These are phyloP conservation scores for Drosophila formosana DNA, from an alignment of 2,888 invertebrate genomes.

Conservation along the genomic window DNA sequence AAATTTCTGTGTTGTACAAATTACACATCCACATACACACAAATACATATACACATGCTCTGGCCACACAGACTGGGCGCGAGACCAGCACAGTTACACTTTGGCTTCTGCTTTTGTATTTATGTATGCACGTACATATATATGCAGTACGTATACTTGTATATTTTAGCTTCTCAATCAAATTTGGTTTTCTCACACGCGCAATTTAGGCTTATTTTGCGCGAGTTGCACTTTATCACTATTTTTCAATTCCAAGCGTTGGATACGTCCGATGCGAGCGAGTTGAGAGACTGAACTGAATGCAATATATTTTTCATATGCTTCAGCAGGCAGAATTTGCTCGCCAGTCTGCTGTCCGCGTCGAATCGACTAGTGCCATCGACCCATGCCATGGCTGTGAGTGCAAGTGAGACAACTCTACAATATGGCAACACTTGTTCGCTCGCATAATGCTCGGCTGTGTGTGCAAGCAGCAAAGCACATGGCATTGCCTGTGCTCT, in stretches of 20 bases:
- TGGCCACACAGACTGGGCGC: slow-evolving; percentile 42
- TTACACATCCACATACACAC: slow-evolving; percentile 38
- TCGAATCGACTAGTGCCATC: slow-evolving; percentile 37
- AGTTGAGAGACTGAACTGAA: slow-evolving; percentile 60
- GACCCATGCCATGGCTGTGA: slow-evolving; percentile 28
- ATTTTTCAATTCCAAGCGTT: slow-evolving; percentile 45
- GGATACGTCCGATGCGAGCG: slow-evolving; percentile 58
- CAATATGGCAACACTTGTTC: slow-evolving; percentile 49
- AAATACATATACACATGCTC: slow-evolving; percentile 37
- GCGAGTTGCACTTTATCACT: slow-evolving; percentile 69
- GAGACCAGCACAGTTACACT: slow-evolving; percentile 55
- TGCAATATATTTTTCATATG: slow-evolving; percentile 46
- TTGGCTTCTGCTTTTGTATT: slow-evolving; percentile 57
- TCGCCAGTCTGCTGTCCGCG: slow-evolving; percentile 9
- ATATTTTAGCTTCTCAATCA: slow-evolving; percentile 67
- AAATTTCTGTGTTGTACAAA: slow-evolving; percentile 53
- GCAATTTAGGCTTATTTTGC: slow-evolving; percentile 60
- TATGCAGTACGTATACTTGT: slow-evolving; percentile 47
- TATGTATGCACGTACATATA: slow-evolving; percentile 29
- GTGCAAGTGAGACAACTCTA: slow-evolving; percentile 46
- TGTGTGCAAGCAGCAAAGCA: slow-evolving; percentile 44
- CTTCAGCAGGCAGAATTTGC: slow-evolving; percentile 39
- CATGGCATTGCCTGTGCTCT: slow-evolving; percentile 20
- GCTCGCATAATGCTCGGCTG: slow-evolving; percentile 14
- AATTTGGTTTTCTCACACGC: slow-evolving; percentile 73